Evolutionary conservation across 2,113 vertebrate species (phyloP), one percentile per base, ranked within the genome.

Genomic region (Peromyscus maniculatus): DNA sequence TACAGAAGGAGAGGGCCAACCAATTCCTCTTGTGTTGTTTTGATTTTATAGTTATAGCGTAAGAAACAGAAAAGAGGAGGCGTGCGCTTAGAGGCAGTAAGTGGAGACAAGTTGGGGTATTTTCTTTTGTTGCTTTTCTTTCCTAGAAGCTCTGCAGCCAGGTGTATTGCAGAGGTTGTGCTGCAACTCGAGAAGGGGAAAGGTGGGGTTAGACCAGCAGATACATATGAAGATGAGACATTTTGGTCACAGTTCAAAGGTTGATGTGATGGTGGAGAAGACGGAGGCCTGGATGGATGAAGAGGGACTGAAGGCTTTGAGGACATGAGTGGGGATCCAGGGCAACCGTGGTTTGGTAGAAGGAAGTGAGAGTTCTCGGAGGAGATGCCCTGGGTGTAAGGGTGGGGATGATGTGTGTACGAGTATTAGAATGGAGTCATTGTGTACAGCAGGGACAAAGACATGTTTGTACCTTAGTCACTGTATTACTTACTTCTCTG

Each of bases 71-170:
- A 24, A 74, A 67, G 69, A 24, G 66, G 28, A 55, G 57, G 43
- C 52, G 3, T 22, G 62, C 4, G 26, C 3, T n/a, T 87, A 74
- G 92, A 87, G 46, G 43, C 82, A 67, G 67, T 21, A 75, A 26
- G n/a, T 59, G 28, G 15, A 75, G 55, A 31, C 52, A 74, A 10
- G 15, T 26, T 66, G 26, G 66, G 75, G 31, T 55, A 74, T 52
- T 92, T 79, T 82, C 43, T 95, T 88, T 79, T 94, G 39, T 83
- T 67, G 28, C 5, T 31, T 67, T 12, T 84, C 52, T 71, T 90
- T 62, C 33, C 6, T 9, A 39, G 82, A 75, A 62, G 57, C 39
- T 39, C 64, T 46, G 75, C 49, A 69, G 36, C 13, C 31, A 19
- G 43, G 39, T 9, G 49, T 36, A 22, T 16, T 22, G 24, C 36